Evolutionary conservation across 1,140 invertebrate genomes (phyloP).

Genomic region (Phymastichus coffea): DNA sequence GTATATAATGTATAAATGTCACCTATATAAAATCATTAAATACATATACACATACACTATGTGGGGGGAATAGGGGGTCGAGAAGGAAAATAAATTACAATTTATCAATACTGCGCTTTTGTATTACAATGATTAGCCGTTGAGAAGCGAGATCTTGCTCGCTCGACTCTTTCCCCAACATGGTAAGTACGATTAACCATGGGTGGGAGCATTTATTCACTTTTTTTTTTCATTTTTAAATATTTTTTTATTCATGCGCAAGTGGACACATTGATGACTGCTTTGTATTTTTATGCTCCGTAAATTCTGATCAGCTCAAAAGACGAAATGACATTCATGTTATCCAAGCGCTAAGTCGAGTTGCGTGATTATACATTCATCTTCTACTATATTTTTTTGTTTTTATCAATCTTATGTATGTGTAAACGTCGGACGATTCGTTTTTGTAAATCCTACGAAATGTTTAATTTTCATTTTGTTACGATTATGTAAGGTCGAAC

Average conservation of each 20-base stretch:
- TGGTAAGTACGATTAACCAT: conserved; percentile 19
- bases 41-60: conserved; percentile 35
- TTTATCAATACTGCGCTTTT: conserved; percentile 53
- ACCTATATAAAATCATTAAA: background rate
- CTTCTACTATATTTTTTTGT: too few relatives aligned
- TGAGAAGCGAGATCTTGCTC: conserved; percentile 35
- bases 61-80: too few relatives aligned
- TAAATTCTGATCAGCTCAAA: too few relatives aligned
- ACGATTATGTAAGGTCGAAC: too few relatives aligned
- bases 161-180: conserved; percentile 23
- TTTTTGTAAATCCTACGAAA: too few relatives aligned
- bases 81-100: conserved; percentile 56
- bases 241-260: conserved; percentile 4
- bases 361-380: too few relatives aligned
- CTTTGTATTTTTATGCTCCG: background rate
- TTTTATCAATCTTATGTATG: too few relatives aligned
- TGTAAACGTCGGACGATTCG: too few relatives aligned
- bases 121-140: conserved; percentile 42
- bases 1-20: conserved; percentile 29
- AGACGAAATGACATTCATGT: too few relatives aligned
- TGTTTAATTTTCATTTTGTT: too few relatives aligned
- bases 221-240: background rate
- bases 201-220: background rate
- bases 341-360: too few relatives aligned
- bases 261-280: conserved; percentile 4